Conservation (phyloP, 23 tunicate species). For the Styela clava region DNA sequence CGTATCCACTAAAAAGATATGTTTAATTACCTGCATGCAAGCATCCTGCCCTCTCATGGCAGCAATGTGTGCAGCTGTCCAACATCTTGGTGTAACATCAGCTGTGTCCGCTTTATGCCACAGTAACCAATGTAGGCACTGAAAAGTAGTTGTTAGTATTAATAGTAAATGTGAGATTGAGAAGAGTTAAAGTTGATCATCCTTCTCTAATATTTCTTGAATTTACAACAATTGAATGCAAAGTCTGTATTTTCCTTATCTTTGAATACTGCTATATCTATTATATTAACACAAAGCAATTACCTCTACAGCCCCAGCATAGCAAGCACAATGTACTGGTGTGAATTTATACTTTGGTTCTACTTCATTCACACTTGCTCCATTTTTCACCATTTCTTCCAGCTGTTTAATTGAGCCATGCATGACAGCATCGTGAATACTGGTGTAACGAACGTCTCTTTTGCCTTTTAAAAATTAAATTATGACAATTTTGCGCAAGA, state of each 20-base stretch:
- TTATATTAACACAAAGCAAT: too few species aligned
- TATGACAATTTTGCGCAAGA: too few species aligned
- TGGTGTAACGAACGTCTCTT: slow-evolving; percentile 40
- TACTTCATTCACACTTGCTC: slow-evolving; percentile 82
- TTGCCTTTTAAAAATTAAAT: too few species aligned
- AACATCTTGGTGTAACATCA: slow-evolving; percentile 79
- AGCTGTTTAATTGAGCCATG: slow-evolving; percentile 63
- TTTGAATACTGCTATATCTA: too few species aligned
- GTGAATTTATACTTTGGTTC: slow-evolving; percentile 72
- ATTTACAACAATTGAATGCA: too few species aligned
- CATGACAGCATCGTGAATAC: slow-evolving; percentile 78
- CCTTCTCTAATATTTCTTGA: neutral
- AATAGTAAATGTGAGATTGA: too few species aligned
- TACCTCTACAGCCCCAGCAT: slow-evolving; percentile 82
- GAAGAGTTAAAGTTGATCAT: neutral
- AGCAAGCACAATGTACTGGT: slow-evolving; percentile 77
- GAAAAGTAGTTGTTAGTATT: neutral
- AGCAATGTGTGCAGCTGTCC: slow-evolving; percentile 94
- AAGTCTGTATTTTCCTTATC: too few species aligned
- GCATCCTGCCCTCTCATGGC: slow-evolving; percentile 89
- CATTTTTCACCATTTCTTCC: slow-evolving; percentile 74
- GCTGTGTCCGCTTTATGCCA: slow-evolving; percentile 95
- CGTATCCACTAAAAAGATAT: neutral
- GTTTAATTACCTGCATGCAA: slow-evolving; percentile 65
- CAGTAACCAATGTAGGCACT: slow-evolving; percentile 92